Percentiles rank a stretch among this genome's conserved stretches.
Conservation (phyloP, 2,888 invertebrate genomes). For the Chalcis sispes region DNA sequence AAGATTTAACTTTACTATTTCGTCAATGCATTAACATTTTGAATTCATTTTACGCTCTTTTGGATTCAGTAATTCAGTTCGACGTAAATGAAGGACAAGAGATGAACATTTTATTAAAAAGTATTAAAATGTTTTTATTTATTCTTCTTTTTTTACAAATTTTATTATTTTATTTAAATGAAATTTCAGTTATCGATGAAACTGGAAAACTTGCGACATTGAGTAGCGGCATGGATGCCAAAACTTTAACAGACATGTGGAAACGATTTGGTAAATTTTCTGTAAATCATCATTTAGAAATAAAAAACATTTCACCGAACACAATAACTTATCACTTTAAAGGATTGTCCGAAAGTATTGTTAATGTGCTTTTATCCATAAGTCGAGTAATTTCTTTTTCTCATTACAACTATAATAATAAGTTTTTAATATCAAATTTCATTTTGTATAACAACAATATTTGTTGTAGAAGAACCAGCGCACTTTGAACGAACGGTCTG, state of each 20-base stretch:
- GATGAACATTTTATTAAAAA: slow-evolving; percentile 63
- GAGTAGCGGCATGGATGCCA: slow-evolving; percentile 66
- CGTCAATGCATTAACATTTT: slow-evolving; percentile 64
- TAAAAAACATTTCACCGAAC: slow-evolving; percentile 57
- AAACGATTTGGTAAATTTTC: slow-evolving; percentile 69
- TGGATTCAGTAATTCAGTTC: slow-evolving; percentile 65
- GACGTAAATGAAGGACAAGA: slow-evolving; percentile 62
- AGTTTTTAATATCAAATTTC: neutral
- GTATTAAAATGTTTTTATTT: slow-evolving; percentile 55
- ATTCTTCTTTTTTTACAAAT: slow-evolving; percentile 12
- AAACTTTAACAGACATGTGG: slow-evolving; percentile 68
- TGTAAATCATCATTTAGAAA: slow-evolving; percentile 53
- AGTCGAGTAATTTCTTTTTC: slow-evolving; percentile 58
- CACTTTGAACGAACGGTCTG: slow-evolving; percentile 62
- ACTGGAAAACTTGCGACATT: slow-evolving; percentile 66
- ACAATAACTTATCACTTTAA: slow-evolving; percentile 61
- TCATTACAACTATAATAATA: neutral
- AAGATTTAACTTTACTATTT: slow-evolving; percentile 65
- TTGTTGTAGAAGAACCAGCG: slow-evolving; percentile 60
- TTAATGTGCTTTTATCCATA: slow-evolving; percentile 54
- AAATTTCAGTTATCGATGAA: slow-evolving; percentile 62
- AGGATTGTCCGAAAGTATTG: slow-evolving; percentile 60
- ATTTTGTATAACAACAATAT: slow-evolving; percentile 47
- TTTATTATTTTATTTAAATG: neutral
- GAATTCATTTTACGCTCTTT: slow-evolving; percentile 64